phyloP scores from a whole-genome alignment of 2,113 vertebrate species.

The Willisornis vidua region DNA sequence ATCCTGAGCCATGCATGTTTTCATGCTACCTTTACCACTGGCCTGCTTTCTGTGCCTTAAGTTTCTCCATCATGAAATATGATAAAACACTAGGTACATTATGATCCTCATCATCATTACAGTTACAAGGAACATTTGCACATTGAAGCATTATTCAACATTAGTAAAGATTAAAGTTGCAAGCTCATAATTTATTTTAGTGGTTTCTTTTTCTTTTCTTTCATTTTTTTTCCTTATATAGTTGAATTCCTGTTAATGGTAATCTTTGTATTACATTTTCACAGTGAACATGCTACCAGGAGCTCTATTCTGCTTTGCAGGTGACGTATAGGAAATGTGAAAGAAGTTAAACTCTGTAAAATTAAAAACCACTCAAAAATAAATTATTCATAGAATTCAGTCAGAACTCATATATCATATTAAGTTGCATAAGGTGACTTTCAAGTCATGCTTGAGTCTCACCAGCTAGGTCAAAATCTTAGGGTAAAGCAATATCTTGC shows the following conservation, averaged over 20 bases:
- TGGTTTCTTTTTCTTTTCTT: accelerated
- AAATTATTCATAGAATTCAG: conserved; percentile 36
- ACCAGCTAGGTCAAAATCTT: conserved; percentile 1
- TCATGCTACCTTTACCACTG: background rate
- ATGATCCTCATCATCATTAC: background rate
- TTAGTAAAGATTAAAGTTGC: background rate
- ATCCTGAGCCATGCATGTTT: background rate
- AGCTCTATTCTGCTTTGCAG: background rate
- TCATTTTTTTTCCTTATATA: too few species aligned
- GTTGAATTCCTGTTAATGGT: background rate
- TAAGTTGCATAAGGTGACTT: conserved; percentile 8
- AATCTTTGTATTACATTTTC: background rate
- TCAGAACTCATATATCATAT: conserved; percentile 31
- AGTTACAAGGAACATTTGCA: background rate
- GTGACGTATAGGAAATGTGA: background rate
- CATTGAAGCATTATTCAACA: background rate
- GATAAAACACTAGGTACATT: background rate
- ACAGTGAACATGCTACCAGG: background rate
- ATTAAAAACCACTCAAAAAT: conserved; percentile 29
- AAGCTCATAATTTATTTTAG: background rate
- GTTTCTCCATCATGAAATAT: background rate
- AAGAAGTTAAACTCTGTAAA: background rate
- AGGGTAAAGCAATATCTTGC: background rate
- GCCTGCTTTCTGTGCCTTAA: background rate
- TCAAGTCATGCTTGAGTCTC: background rate